Evolutionary conservation across 1,140 invertebrate genomes (phyloP).

Genomic region (Drosophila fuyamai): DNA sequence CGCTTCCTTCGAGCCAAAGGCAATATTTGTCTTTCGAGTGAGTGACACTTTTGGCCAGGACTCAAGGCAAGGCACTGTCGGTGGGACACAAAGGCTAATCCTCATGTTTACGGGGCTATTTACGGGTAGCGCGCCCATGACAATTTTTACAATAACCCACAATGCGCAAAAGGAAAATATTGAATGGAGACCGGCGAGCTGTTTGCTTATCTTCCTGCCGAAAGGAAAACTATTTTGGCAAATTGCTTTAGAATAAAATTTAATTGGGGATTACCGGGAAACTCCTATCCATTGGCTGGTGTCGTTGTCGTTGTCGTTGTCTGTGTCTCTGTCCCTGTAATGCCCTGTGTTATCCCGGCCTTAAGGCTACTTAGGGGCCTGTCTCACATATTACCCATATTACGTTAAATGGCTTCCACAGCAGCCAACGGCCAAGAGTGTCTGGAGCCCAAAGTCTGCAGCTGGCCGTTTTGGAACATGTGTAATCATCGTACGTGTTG

Average conservation of each 20-base stretch:
- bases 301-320: constrained; percentile 8
- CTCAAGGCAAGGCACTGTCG: constrained; percentile 2
- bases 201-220: constrained; percentile 70
- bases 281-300: constrained; percentile 14
- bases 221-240: constrained; percentile 76
- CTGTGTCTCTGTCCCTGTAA: constrained; percentile 48
- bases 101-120: constrained; percentile 80
- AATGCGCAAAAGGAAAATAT: constrained; percentile 42
- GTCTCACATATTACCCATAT: constrained; percentile 80
- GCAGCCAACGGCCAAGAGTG: constrained; percentile 22
- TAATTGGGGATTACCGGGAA: constrained; percentile 76
- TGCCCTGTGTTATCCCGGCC: constrained; percentile 75
- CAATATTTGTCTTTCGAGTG: constrained; percentile 79
- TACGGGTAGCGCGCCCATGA: constrained; percentile 66
- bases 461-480: constrained; percentile 67
- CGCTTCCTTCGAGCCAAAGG: constrained; percentile 63
- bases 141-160: constrained; percentile 75
- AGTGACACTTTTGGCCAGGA: constrained; percentile 77
- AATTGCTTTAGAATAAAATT: constrained; percentile 83
- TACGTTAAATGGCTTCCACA: constrained; percentile 69
- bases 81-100: constrained; percentile 69
- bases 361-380: constrained; percentile 81
- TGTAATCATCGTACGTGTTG: constrained; percentile 81
- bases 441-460: constrained; percentile 21
- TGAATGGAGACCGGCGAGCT: constrained; percentile 43